Evolutionary conservation across 1,140 invertebrate species (phyloP).

Genomic region (Laodelphax striatellus): DNA sequence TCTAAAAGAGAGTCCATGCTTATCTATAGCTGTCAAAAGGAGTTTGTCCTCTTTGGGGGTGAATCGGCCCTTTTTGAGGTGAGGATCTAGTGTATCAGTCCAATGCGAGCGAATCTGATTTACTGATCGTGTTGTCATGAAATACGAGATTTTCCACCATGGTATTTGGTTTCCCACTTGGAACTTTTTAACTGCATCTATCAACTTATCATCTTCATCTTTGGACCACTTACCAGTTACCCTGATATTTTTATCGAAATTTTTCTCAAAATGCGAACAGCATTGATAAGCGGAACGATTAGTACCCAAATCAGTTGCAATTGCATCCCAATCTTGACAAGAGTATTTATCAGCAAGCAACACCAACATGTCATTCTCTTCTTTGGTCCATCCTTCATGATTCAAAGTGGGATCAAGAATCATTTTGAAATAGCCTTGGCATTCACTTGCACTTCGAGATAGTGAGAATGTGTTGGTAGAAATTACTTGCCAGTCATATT

Average conservation of each 20-base stretch:
- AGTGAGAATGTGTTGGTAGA: not conserved
- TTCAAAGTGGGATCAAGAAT: not conserved
- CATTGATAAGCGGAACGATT: not conserved
- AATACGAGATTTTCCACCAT: conserved; percentile 12
- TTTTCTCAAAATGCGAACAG: not conserved
- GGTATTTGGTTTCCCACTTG: conserved; percentile 14
- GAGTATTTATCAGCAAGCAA: not conserved
- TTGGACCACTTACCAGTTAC: conserved; percentile 13
- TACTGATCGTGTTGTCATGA: conserved; percentile 9
- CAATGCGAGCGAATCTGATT: conserved; percentile 11
- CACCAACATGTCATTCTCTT: not conserved
- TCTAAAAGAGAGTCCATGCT: not conserved
- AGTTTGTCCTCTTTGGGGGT: conserved; percentile 7
- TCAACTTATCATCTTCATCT: conserved; percentile 14
- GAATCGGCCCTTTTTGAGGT: conserved; percentile 12
- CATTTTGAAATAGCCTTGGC: not conserved
- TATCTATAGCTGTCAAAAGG: not conserved
- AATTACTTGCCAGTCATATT: not conserved
- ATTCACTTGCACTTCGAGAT: not conserved
- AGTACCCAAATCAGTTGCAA: not conserved
- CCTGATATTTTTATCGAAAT: not conserved
- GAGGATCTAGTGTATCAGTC: conserved; percentile 14
- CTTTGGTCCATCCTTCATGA: not conserved
- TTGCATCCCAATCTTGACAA: not conserved
- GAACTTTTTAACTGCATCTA: conserved; percentile 7